Evolutionary conservation across 1,140 invertebrate species (phyloP).

Genomic region (Eufriesea mexicana): DNA sequence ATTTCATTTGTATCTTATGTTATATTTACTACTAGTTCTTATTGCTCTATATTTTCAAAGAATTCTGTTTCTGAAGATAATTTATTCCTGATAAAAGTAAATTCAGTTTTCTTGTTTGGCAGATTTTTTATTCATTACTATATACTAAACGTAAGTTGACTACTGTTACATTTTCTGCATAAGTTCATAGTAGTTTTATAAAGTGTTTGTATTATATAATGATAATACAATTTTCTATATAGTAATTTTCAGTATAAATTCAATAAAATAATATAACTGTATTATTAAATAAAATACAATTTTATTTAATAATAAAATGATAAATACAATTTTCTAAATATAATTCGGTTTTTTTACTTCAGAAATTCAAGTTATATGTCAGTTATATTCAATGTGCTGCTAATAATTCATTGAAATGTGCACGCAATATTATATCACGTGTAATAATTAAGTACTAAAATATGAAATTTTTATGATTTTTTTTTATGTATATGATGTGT

Average conservation of each 20-base stretch:
- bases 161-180: not conserved
- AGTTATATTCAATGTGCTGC: not conserved
- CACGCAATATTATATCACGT: not conserved
- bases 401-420: not conserved
- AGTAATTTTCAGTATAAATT: not conserved
- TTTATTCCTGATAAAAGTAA: not conserved
- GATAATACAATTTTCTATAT: slow-evolving; percentile 23
- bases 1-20: not conserved
- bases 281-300: too few species aligned
- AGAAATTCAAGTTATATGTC: not conserved
- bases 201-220: slow-evolving; percentile 23
- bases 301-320: not conserved
- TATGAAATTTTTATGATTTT: not conserved
- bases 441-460: not conserved
- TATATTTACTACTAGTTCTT: not conserved
- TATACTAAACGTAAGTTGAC: not conserved
- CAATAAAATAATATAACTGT: too few species aligned
- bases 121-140: not conserved
- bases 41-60: not conserved
- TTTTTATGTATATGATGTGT: not conserved
- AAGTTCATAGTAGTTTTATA: not conserved
- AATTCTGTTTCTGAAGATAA: not conserved
- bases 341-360: not conserved
- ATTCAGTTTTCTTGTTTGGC: not conserved
- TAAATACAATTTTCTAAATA: slow-evolving; percentile 15